Base-by-base conservation (phyloP, 2,888 invertebrate genomes). In the Neocrepidodera transversa region DNA sequence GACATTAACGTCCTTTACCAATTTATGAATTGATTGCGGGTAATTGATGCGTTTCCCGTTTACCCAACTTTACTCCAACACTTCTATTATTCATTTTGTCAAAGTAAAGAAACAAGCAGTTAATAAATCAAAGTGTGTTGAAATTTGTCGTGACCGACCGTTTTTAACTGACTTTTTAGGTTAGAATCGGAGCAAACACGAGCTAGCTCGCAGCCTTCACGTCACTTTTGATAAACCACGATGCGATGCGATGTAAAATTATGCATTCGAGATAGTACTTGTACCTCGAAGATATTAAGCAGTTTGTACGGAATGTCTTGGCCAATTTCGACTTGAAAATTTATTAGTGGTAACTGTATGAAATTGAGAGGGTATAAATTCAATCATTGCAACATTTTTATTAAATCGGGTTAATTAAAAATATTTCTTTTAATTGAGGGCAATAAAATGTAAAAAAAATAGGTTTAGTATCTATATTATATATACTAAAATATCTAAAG, bases 71-170 rank as follows among this genome's bases (percentile, higher is more conserved):
- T 50, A 23, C 36, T 50, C 38, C 26, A 50, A 26, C 23, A 23
- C 36, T 38, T 38, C 35, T 20, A 35, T 35, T 49, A 49, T 49
- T 49, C 49, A 49, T 20, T 35, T 38, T 17, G 49, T 35, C 35
- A 35, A 17, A 20, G 49, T 18, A 35, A 18, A 49, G 20, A 49
- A 49, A 49, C 49, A 49, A 49, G 18, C 32, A 5, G 11, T 35
- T 35, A 35, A 49, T 49, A 49, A 49, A 49, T 49, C 49, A 49
- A 35, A 20, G 16, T 7, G 32, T 49, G 49, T 49, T 49, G 32
- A 49, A 49, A 49, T 49, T 49, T 49, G 49, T 49, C 49, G 49
- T 49, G 49, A 49, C 49, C 20, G 35, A 49, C 20, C 13, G 35
- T 35, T 32, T 35, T 48, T n/a, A 48, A 48, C 48, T 49, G 30